Percentiles rank a stretch among this genome's conserved stretches.
Conservation (phyloP, 2,113 vertebrate species). For the Petromus typicus region DNA sequence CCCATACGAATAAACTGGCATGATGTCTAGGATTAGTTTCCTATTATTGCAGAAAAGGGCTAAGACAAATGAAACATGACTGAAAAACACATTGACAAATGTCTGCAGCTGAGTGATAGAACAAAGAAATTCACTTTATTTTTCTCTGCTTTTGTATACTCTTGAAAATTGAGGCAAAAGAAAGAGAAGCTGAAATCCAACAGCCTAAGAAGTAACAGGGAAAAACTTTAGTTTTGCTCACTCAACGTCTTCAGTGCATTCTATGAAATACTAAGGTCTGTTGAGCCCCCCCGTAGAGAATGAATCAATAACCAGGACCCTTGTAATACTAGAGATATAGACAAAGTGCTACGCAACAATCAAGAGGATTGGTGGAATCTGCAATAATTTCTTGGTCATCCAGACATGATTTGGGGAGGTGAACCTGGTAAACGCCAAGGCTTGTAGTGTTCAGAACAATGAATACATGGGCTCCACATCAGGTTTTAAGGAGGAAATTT, state of each 20-base stretch:
- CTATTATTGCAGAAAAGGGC: neutral
- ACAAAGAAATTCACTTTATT: neutral
- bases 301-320: neutral
- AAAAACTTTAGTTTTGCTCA: neutral
- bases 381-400: neutral
- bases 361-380: neutral
- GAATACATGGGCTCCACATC: neutral
- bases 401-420: neutral
- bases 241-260: neutral
- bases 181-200: neutral
- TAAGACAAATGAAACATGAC: neutral
- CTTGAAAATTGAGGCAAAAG: neutral
- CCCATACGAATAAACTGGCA: neutral
- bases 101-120: neutral
- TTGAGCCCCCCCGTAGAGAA: neutral
- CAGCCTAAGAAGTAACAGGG: neutral
- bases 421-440: neutral
- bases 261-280: neutral
- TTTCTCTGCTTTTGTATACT: neutral
- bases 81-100: neutral
- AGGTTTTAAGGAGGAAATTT: neutral
- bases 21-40: neutral
- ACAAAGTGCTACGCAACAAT: neutral
- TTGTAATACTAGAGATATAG: neutral
- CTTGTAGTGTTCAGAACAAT: neutral